Evolutionary conservation across 2,888 invertebrate genomes (phyloP).

Genomic region (Agonopterix arenella): DNA sequence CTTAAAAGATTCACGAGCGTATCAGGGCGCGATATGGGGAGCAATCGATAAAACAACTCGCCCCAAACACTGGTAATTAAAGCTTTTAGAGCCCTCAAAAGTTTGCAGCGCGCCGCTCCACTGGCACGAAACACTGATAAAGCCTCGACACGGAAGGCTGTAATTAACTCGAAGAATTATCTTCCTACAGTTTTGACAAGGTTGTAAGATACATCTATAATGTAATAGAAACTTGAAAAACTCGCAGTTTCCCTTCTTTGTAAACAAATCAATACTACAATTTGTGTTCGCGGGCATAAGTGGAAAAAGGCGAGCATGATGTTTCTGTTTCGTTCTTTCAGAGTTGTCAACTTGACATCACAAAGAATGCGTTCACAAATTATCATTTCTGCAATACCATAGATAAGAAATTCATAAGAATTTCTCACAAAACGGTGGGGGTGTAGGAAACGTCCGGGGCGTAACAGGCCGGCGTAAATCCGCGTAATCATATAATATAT

Average conservation of each 20-base stretch:
- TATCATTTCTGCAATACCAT: too few species aligned
- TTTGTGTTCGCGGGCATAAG: slow-evolving; percentile 51
- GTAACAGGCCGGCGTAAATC: too few species aligned
- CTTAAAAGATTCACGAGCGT: slow-evolving; percentile 32
- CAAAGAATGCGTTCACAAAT: slow-evolving; percentile 3
- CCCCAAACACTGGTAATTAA: slow-evolving; percentile 49
- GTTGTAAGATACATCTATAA: slow-evolving; percentile 48
- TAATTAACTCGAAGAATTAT: slow-evolving; percentile 61
- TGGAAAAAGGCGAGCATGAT: slow-evolving; percentile 23
- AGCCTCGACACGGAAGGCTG: slow-evolving; percentile 58
- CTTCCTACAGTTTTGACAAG: slow-evolving; percentile 64
- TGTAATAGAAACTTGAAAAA: slow-evolving; percentile 33
- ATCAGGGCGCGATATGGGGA: slow-evolving; percentile 43
- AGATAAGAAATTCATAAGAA: too few species aligned
- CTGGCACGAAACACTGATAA: slow-evolving; percentile 65
- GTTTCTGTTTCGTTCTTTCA: slow-evolving; percentile 13
- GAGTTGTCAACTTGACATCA: slow-evolving; percentile 19
- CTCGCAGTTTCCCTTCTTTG: slow-evolving; percentile 43
- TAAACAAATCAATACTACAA: slow-evolving; percentile 72
- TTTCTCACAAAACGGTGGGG: too few species aligned
- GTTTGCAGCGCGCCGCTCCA: slow-evolving; percentile 41
- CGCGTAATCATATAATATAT: too few species aligned
- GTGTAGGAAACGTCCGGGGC: too few species aligned
- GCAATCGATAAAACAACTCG: slow-evolving; percentile 69
- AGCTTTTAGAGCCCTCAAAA: slow-evolving; percentile 52